A percentile compares a stretch with the other conserved stretches of the same genome.
Evolutionary conservation across 64 coral and sea anemone genomes (phyloP).

Genomic region (Orbicella faveolata): DNA sequence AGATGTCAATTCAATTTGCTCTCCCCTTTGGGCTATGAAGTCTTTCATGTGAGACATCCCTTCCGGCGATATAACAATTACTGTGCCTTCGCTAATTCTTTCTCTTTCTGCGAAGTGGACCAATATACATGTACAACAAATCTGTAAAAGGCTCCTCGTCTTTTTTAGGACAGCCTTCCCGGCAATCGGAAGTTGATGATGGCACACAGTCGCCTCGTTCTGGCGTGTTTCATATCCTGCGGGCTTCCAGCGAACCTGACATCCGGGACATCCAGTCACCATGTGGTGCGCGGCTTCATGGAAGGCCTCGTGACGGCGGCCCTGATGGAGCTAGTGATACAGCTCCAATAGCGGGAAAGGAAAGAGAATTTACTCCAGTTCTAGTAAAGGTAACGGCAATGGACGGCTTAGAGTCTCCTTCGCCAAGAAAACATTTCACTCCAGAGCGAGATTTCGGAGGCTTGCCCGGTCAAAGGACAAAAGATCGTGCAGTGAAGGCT

Average conservation of each 20-base stretch:
- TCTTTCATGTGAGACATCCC: too few relatives aligned
- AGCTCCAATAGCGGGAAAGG: constrained; percentile 16
- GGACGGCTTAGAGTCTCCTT: neutral
- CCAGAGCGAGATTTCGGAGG: constrained; percentile 31
- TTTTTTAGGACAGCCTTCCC: constrained; percentile 22
- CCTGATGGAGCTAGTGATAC: constrained; percentile 88
- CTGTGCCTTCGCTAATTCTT: too few relatives aligned
- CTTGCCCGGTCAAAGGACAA: neutral
- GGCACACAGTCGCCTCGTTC: neutral
- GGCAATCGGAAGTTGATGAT: neutral
- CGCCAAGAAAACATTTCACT: neutral
- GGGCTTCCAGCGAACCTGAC: neutral
- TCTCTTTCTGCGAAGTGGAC: neutral
- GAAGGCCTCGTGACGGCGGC: constrained; percentile 57
- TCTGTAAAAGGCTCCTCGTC: neutral
- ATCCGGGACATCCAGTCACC: neutral
- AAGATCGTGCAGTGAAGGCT: neutral
- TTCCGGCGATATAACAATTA: too few relatives aligned
- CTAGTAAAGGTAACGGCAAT: neutral
- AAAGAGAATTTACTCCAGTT: constrained; percentile 25
- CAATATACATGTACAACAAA: neutral
- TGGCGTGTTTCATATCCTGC: neutral
- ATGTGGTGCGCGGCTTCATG: neutral
- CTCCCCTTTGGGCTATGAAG: too few relatives aligned
- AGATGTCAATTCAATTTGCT: too few relatives aligned